A percentile compares a stretch with the other conserved stretches of the same genome.
These are phyloP conservation scores for Paradoxurus hermaphroditus DNA, from an alignment of 2,113 vertebrate genomes.

Conservation along the genomic window DNA sequence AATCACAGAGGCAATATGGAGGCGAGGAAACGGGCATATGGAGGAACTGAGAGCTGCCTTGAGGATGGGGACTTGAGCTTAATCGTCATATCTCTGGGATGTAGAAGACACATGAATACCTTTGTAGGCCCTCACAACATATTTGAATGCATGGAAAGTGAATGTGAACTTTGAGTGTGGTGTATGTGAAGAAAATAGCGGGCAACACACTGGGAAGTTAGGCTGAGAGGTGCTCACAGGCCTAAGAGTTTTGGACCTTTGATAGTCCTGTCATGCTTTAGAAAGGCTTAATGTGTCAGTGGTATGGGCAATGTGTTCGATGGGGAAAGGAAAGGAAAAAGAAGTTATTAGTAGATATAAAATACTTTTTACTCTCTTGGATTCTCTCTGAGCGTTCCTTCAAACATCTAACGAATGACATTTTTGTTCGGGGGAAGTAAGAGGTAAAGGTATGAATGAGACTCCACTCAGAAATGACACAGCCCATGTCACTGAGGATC, in stretches of 20 bases:
- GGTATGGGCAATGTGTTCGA: neutral
- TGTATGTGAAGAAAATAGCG: neutral
- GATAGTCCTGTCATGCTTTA: neutral
- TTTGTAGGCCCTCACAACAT: neutral
- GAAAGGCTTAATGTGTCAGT: neutral
- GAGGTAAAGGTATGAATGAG: neutral
- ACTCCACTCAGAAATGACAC: neutral
- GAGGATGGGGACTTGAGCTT: neutral
- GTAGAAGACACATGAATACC: neutral
- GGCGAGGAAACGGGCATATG: neutral
- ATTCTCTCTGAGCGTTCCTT: conserved; percentile 2
- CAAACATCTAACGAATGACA: neutral
- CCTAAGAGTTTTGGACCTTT: neutral
- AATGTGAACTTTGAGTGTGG: neutral
- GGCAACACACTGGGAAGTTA: neutral
- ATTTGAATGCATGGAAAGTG: neutral
- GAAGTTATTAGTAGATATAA: neutral
- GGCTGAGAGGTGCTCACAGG: neutral
- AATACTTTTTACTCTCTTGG: neutral
- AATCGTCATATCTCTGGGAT: neutral
- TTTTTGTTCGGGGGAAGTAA: neutral
- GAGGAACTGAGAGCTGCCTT: neutral
- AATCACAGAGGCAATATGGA: neutral
- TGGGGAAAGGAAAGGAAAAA: conserved; percentile 2
- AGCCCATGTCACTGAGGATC: neutral